Conservation (phyloP, 2,888 invertebrate genomes). For the Eugnorisma glareosa region DNA sequence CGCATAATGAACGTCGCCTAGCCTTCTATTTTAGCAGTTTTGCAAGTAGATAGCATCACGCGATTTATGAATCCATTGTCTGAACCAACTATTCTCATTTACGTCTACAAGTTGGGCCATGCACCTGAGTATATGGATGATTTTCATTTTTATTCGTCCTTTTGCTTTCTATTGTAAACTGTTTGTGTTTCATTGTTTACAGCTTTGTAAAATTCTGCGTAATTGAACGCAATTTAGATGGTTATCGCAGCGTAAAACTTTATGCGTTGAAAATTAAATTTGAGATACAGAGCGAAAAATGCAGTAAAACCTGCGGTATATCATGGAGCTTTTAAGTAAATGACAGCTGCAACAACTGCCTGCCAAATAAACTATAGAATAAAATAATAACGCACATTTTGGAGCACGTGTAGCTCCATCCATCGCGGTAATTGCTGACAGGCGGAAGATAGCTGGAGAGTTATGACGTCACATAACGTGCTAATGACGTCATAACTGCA, state of each 20-base stretch:
- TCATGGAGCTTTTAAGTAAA: conserved; percentile 56
- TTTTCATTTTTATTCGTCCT: conserved; percentile 69
- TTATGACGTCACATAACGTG: conserved; percentile 89
- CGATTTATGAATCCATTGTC: conserved; percentile 87
- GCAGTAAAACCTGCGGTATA: conserved; percentile 15
- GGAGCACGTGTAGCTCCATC: conserved; percentile 83
- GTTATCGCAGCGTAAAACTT: conserved; percentile 48
- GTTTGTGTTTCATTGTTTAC: conserved; percentile 58
- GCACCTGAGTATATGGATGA: conserved; percentile 72
- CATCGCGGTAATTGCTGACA: conserved; percentile 87
- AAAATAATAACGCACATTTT: conserved; percentile 82
- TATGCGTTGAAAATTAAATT: conserved; percentile 35
- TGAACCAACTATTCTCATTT: conserved; percentile 83
- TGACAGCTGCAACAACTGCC: conserved; percentile 49
- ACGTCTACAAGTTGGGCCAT: conserved; percentile 75
- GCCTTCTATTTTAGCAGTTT: conserved; percentile 83
- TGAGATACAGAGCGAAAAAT: conserved; percentile 18
- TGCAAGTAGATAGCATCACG: conserved; percentile 81
- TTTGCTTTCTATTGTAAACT: conserved; percentile 62
- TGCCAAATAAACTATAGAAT: conserved; percentile 69
- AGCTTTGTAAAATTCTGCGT: conserved; percentile 46
- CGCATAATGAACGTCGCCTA: conserved; percentile 81
- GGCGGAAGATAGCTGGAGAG: conserved; percentile 87
- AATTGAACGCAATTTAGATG: conserved; percentile 59
- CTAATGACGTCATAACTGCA: conserved; percentile 90